Percentiles rank a stretch among this genome's conserved stretches.
phyloP scores from a whole-genome alignment of 2,888 invertebrate genomes.

The Xestoiulus laeticollis region DNA sequence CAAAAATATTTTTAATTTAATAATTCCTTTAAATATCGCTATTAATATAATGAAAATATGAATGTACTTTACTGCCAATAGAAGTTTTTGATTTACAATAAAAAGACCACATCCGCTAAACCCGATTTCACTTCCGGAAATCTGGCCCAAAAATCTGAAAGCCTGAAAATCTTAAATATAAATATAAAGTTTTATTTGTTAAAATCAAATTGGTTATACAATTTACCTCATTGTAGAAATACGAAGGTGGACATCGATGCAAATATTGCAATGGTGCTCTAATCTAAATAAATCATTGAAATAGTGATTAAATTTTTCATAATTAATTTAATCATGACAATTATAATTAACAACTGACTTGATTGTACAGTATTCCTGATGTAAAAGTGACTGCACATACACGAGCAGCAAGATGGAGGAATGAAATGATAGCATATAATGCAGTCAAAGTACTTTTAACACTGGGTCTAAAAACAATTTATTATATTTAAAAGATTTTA shows the following conservation, averaged over 20 bases:
- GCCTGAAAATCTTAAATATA: neutral
- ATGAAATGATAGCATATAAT: neutral
- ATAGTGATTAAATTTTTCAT: neutral
- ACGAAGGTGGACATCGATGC: constrained; percentile 31
- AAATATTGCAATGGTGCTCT: neutral
- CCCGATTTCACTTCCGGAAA: constrained; percentile 15
- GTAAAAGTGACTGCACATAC: constrained; percentile 13
- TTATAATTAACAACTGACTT: neutral
- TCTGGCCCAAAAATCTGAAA: constrained; percentile 40
- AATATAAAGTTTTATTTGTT: neutral
- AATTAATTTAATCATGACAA: neutral
- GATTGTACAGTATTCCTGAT: neutral
- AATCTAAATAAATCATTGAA: too few species aligned
- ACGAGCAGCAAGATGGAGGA: constrained; percentile 10
- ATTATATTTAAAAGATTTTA: too few species aligned
- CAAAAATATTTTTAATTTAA: neutral
- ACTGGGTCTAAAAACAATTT: neutral
- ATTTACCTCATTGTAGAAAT: constrained; percentile 45
- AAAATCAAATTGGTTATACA: neutral
- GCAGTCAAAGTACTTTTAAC: neutral
- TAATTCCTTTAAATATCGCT: neutral
- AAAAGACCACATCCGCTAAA: constrained; percentile 45
- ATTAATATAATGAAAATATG: neutral
- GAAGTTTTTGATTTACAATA: constrained; percentile 15
- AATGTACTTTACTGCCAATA: constrained; percentile 13